These are phyloP conservation scores for Protobothrops mucrosquamatus DNA, from an alignment of 2,113 vertebrate species.

Conservation along the genomic window DNA sequence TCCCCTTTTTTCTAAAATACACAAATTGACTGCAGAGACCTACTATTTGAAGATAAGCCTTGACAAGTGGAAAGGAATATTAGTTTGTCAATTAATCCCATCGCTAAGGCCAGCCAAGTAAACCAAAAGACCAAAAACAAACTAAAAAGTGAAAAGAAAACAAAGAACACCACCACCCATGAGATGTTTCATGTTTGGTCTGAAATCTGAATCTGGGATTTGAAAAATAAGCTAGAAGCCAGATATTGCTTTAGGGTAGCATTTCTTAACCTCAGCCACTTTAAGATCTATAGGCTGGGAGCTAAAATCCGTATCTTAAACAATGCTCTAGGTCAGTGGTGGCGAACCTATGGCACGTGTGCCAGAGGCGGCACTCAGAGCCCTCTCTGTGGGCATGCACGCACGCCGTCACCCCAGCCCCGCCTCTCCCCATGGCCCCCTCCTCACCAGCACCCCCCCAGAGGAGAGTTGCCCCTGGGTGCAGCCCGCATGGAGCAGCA, in stretches of 20 bases:
- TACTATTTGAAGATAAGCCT: not conserved
- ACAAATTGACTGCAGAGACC: not conserved
- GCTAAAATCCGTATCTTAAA: not conserved
- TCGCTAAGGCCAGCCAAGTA: not conserved
- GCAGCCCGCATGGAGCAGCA: no score
- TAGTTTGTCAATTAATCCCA: not conserved
- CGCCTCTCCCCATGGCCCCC: no score
- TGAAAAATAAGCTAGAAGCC: rapidly evolving
- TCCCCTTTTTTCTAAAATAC: no score
- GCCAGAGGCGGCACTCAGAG: no score
- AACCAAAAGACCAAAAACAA: not conserved
- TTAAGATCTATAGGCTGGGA: not conserved
- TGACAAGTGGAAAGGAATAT: not conserved
- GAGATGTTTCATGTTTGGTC: not conserved
- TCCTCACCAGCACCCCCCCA: no score
- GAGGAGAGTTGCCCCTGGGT: no score
- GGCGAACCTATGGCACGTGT: no score
- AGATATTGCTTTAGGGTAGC: not conserved
- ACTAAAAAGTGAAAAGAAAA: not conserved
- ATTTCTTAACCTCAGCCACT: not conserved
- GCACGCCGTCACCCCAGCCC: no score
- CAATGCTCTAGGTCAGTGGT: not conserved
- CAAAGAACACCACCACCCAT: not conserved
- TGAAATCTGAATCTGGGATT: not conserved
- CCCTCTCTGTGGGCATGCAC: no score